Evolutionary conservation across 2,888 invertebrate genomes (phyloP), one percentile per base, ranked within the genome.

Genomic region (Lathronympha strigana): DNA sequence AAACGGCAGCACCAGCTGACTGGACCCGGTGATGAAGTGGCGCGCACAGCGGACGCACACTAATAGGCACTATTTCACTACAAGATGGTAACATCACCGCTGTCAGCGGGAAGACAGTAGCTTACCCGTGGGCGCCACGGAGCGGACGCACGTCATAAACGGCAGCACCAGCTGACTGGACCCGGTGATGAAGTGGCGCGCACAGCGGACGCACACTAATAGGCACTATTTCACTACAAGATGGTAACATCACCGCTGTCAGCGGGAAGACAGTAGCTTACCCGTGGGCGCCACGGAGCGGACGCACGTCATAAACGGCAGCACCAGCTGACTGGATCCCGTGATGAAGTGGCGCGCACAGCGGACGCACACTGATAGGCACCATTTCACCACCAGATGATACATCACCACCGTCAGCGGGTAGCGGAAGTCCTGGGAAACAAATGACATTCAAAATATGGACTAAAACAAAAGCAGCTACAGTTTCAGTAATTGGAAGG

Each of bases 341-440:
- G 91, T 90, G 54, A 84, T 75, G 4, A 84, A 40, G 66, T 74
- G 76, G 2, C 88, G 72, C 4, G 90, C 83, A 62, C 93, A 85
- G 31, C 98, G 94, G 43, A 97, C 94, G 13, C 96, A 55, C 4
- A 94, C 93, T 0, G 99, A 95, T 57, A 98, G 87, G 5, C 96
- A 69, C 88, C 97, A 98, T 88, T 99, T 99, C 47, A 98, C 92
- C 31, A 97, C 87, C 77, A 99, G 93, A 83, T 99, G 99, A 76
- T 97, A 96, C 79, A 96, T 93, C 6, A 99, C 98, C 63, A 98
- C 96, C 0, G 96, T 94, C 61, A 99, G 90, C 0, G 99, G 99
- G 84, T 95, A 98, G 73, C 95, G 94, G 79, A 98, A 96, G 73
- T 94, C 95, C 97, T 99, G 92, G 63, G 93, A 93, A 68, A 67